Conservation (phyloP, 23 tunicate species). For the Trididemnum nubilum region DNA sequence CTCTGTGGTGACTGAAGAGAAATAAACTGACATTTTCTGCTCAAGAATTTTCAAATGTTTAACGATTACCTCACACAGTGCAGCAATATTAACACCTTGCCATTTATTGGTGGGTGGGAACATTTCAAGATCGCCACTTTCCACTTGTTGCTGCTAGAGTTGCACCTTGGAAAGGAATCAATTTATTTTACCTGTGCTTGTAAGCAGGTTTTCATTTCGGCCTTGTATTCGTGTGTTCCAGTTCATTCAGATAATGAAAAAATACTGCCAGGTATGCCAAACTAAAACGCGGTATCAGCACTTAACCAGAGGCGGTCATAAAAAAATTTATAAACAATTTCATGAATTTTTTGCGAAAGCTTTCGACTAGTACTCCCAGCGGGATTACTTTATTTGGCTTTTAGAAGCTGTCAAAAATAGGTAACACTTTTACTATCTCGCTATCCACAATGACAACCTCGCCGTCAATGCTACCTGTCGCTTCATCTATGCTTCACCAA, state of each 20-base stretch:
- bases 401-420: conserved; percentile 22
- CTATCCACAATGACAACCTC: conserved; percentile 33
- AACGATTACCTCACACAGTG: no score
- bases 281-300: conserved; percentile 36
- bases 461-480: conserved; percentile 33
- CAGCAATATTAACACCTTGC: conserved; percentile 23
- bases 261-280: conserved; percentile 22
- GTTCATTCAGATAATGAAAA: conserved; percentile 21
- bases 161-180: conserved; percentile 7
- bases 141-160: background rate
- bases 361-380: conserved; percentile 36
- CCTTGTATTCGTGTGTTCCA: conserved; percentile 38
- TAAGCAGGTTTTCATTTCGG: no score
- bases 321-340: conserved; percentile 24
- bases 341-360: conserved; percentile 31
- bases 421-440: conserved; percentile 33
- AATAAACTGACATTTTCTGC: background rate
- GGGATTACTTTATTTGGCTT: conserved; percentile 36
- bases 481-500: conserved; percentile 25
- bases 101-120: background rate
- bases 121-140: no score
- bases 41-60: conserved; percentile 1
- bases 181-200: conserved; percentile 11
- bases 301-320: conserved; percentile 38
- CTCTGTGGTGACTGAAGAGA: no score